Conservation (phyloP, 1,140 invertebrate species). For the Helicorthomorpha holstii region DNA sequence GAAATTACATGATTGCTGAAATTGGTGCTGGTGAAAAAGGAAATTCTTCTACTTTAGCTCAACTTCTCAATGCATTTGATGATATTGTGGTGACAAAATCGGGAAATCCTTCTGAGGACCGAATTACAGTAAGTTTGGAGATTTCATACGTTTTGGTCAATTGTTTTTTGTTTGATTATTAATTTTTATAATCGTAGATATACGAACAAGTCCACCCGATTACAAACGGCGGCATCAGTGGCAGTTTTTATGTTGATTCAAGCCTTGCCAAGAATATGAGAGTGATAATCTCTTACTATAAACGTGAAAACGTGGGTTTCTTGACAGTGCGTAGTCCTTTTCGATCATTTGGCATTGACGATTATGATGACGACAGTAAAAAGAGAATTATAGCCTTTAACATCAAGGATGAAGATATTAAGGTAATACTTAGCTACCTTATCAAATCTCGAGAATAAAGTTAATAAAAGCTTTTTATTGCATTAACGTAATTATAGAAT, state of each 20-base stretch:
- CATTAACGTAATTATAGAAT: neutral
- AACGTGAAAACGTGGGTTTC: neutral
- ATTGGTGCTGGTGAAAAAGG: neutral
- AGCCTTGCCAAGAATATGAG: neutral
- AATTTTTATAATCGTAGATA: neutral
- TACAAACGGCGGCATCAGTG: neutral
- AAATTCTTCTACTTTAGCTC: neutral
- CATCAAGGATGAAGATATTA: neutral
- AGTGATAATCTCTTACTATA: neutral
- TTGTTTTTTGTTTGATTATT: neutral
- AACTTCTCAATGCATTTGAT: neutral
- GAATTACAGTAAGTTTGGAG: neutral
- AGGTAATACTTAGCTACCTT: neutral
- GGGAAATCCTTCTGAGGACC: neutral
- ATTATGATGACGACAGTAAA: neutral
- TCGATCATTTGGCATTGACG: neutral
- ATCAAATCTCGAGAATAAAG: too few relatives aligned
- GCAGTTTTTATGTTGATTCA: neutral
- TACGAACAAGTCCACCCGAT: neutral
- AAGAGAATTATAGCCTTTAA: neutral
- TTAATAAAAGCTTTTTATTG: neutral
- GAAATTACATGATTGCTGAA: neutral
- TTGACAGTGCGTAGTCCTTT: neutral
- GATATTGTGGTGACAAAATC: neutral
- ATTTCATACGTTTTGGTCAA: neutral